Evolutionary conservation across 2,888 invertebrate genomes (phyloP).

Genomic region (Bellardia bayeri): DNA sequence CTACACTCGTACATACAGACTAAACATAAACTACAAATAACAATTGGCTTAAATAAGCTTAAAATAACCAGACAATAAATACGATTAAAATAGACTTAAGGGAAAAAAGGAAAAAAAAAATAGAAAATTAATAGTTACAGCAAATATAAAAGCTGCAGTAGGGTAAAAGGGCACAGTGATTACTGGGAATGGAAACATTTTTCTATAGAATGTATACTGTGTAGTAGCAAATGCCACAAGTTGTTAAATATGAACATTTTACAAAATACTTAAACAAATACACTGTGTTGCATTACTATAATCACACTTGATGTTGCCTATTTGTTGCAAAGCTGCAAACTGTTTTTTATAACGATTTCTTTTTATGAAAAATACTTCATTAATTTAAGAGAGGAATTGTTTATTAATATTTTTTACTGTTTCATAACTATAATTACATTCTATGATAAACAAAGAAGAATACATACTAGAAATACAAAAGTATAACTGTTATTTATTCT

Average conservation of each 20-base stretch:
- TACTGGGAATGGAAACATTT: background rate
- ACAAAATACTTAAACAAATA: background rate
- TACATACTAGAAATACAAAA: no score
- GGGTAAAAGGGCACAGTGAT: background rate
- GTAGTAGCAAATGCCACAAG: constrained; percentile 14
- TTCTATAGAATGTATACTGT: background rate
- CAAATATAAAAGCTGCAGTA: no score
- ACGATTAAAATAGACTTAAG: constrained; percentile 42
- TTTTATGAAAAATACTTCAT: no score
- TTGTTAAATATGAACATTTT: constrained; percentile 30
- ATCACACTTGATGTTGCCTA: background rate
- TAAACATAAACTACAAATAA: constrained; percentile 41
- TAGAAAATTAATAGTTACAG: background rate
- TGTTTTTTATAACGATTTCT: no score
- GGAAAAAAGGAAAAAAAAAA: background rate
- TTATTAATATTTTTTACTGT: no score
- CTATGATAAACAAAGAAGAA: no score
- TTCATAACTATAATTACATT: no score
- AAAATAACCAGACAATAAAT: constrained; percentile 29
- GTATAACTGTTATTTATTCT: no score
- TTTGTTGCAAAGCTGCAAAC: no score
- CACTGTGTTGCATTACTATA: no score
- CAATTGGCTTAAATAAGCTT: constrained; percentile 50
- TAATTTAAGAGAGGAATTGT: no score
- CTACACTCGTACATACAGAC: background rate